Percentiles rank a stretch among this genome's conserved stretches.
These are phyloP conservation scores for Anagrus nilaparvatae DNA, from an alignment of 1,140 invertebrate genomes.

Conservation along the genomic window DNA sequence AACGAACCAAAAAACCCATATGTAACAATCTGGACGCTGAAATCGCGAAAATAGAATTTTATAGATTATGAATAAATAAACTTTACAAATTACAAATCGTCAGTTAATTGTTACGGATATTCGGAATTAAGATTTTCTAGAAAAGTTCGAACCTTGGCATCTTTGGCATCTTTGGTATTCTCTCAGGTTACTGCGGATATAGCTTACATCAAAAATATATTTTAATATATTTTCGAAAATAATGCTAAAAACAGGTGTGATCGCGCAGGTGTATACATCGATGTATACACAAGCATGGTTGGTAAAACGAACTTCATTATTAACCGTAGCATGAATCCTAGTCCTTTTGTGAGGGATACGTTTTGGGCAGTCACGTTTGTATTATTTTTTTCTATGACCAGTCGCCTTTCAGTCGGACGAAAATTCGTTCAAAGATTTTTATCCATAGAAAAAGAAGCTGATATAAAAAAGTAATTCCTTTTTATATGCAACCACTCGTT, in stretches of 20 bases:
- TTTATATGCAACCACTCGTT: too few species aligned
- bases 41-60: constrained; percentile 54
- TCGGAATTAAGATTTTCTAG: constrained; percentile 55
- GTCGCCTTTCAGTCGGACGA: constrained; percentile 53
- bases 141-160: constrained; percentile 49
- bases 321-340: constrained; percentile 43
- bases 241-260: not conserved
- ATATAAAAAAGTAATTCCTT: constrained; percentile 15
- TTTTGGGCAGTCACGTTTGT: constrained; percentile 51
- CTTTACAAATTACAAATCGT: constrained; percentile 67
- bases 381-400: constrained; percentile 46
- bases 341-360: constrained; percentile 46
- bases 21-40: too few species aligned
- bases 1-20: constrained; percentile 64
- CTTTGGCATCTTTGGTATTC: constrained; percentile 52
- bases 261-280: not conserved
- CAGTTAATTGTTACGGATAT: constrained; percentile 73
- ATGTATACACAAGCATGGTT: not conserved
- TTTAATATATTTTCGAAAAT: not conserved
- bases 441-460: constrained; percentile 1
- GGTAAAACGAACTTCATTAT: not conserved
- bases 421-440: constrained; percentile 56
- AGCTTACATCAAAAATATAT: constrained; percentile 38
- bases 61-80: constrained; percentile 51
- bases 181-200: constrained; percentile 51